Evolutionary conservation across 2,888 invertebrate genomes (phyloP).

Genomic region (Mimas tiliae): DNA sequence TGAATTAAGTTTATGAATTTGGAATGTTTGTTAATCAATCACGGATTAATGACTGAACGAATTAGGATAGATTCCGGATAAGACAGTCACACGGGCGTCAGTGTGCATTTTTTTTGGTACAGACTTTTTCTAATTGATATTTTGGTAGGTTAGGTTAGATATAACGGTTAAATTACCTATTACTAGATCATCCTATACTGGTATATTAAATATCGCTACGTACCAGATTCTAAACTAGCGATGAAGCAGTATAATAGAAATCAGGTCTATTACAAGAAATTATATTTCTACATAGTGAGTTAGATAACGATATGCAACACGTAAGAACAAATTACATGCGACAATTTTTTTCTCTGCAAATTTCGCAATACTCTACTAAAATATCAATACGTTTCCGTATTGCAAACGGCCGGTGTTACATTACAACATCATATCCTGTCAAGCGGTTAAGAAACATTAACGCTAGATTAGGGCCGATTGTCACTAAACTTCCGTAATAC

Average conservation of each 20-base stretch:
- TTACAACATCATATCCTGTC: background rate
- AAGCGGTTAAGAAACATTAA: slow-evolving; percentile 20
- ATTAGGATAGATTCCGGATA: too few relatives aligned
- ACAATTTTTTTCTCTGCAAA: background rate
- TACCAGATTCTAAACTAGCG: background rate
- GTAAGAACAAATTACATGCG: background rate
- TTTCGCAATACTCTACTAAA: slow-evolving; percentile 1
- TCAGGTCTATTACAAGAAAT: background rate
- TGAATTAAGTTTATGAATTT: too few relatives aligned
- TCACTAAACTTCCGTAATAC: slow-evolving; percentile 46
- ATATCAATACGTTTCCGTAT: background rate
- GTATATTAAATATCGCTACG: background rate
- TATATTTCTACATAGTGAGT: background rate
- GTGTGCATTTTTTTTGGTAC: too few relatives aligned
- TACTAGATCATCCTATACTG: background rate
- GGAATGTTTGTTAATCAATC: too few relatives aligned
- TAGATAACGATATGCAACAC: background rate
- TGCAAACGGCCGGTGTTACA: background rate
- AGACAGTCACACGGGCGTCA: too few relatives aligned
- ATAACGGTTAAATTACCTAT: too few relatives aligned
- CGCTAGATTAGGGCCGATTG: slow-evolving; percentile 30
- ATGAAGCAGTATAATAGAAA: background rate
- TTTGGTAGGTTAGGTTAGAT: too few relatives aligned
- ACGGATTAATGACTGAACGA: too few relatives aligned
- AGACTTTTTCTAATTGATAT: too few relatives aligned